A percentile compares a stretch with the other conserved stretches of the same genome.
Evolutionary conservation across 2,888 invertebrate species (phyloP).

Genomic region (Anoncus sp.): DNA sequence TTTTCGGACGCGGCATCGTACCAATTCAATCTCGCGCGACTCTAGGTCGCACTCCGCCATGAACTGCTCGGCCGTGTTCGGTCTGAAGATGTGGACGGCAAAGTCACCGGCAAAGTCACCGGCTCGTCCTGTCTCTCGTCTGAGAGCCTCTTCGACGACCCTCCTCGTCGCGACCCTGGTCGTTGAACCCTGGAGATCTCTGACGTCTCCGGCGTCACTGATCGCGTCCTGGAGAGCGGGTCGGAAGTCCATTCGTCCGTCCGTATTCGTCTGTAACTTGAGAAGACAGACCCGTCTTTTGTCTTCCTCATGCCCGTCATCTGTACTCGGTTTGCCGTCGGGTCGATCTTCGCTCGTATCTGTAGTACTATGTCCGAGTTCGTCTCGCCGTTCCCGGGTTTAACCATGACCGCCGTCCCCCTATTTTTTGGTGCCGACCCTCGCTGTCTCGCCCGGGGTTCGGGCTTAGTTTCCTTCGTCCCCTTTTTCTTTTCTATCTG

Average conservation of each 20-base stretch:
- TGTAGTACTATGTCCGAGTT: slow-evolving; percentile 43
- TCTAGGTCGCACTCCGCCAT: slow-evolving; percentile 51
- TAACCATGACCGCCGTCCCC: slow-evolving; percentile 35
- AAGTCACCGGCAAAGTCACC: too few species aligned
- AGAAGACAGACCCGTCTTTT: slow-evolving; percentile 45
- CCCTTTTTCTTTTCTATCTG: background rate
- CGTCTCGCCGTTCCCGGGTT: slow-evolving; percentile 28
- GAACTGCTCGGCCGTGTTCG: slow-evolving; percentile 44
- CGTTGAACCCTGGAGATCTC: slow-evolving; percentile 17
- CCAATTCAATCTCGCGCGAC: slow-evolving; percentile 34
- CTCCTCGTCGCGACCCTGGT: slow-evolving; percentile 46
- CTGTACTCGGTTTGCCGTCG: slow-evolving; percentile 35
- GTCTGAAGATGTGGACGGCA: slow-evolving; percentile 46
- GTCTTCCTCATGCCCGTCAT: slow-evolving; percentile 46
- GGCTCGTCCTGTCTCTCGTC: slow-evolving; percentile 42
- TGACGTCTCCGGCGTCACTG: slow-evolving; percentile 34
- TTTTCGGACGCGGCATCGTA: slow-evolving; percentile 20
- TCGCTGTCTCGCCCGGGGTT: slow-evolving; percentile 7
- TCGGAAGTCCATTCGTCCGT: slow-evolving; percentile 29
- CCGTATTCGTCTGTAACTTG: slow-evolving; percentile 25
- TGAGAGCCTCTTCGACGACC: slow-evolving; percentile 45
- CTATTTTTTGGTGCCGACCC: background rate
- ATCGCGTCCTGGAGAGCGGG: slow-evolving; percentile 37
- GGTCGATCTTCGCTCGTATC: slow-evolving; percentile 14
- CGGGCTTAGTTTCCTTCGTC: background rate